A percentile compares a stretch with the other conserved stretches of the same genome.
Conservation (phyloP, 92 coral and sea anemone genomes). For the Phenganax marumi region DNA sequence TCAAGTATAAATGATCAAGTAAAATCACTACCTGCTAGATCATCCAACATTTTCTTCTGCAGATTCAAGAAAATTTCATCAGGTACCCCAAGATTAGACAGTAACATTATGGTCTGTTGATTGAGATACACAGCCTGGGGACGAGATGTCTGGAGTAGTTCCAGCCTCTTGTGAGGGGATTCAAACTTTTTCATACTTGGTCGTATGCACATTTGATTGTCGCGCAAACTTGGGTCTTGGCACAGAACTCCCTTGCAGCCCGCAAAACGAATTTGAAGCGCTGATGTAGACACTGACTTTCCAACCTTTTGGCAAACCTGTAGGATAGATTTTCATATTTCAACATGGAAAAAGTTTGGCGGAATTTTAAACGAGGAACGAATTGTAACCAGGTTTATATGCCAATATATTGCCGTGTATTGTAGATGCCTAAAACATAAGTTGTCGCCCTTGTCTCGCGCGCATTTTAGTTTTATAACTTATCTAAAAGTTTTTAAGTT, state of each 20-base stretch:
- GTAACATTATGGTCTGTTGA: slow-evolving; percentile 85
- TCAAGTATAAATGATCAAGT: background rate
- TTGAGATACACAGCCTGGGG: slow-evolving; percentile 93
- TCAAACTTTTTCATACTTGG: slow-evolving; percentile 94
- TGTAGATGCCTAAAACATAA: no score
- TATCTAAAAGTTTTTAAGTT: no score
- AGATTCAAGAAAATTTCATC: slow-evolving; percentile 81
- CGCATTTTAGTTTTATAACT: no score
- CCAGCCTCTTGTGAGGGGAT: slow-evolving; percentile 83
- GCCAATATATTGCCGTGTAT: background rate
- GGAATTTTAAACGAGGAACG: background rate
- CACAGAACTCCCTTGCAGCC: slow-evolving; percentile 94
- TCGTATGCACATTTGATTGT: slow-evolving; percentile 63
- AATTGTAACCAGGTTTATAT: background rate
- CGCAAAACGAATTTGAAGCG: slow-evolving; percentile 95
- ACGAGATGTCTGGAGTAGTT: slow-evolving; percentile 95
- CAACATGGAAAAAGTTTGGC: no score
- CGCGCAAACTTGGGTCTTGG: slow-evolving; percentile 66
- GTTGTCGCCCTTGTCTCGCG: no score
- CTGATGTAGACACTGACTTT: slow-evolving; percentile 50
- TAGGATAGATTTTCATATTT: background rate
- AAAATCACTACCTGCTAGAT: slow-evolving; percentile 65
- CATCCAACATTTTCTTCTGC: slow-evolving; percentile 72
- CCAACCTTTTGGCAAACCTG: slow-evolving; percentile 38
- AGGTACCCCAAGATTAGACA: slow-evolving; percentile 93